Evolutionary conservation across 2,888 invertebrate genomes (phyloP), one percentile per base, ranked within the genome.

Genomic region (Standfussiana lucernea): DNA sequence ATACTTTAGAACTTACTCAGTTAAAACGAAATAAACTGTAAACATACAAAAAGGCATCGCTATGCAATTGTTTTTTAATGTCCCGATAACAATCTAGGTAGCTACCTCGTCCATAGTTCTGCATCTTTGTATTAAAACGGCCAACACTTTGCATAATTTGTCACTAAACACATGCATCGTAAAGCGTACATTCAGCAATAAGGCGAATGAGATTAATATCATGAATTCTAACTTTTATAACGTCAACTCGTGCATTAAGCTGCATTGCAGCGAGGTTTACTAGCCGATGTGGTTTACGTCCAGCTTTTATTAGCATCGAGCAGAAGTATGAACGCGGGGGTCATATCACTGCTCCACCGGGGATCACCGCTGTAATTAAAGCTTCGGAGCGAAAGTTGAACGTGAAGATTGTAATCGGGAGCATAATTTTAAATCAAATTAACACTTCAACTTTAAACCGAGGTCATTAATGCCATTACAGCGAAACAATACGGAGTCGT

Each of bases 391-490:
- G 92, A 95, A 95, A 96, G 94, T 95, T 95, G 94, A 93, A 94
- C 94, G 93, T 92, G 93, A 92, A 94, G 96, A 96, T 96, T 92
- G 92, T 95, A 94, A 96, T 96, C 96, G 91, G 89, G 92, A 91
- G 92, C 94, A 95, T 96, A 96, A 96, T 96, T 96, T 96, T 95
- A 96, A 96, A 96, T 96, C 95, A 96, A 96, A 96, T 96, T 96
- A 96, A 96, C 96, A 96, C 96, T 96, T 96, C 96, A 95, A 96
- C 95, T 96, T 96, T 95, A 94, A 96, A 95, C 95, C 95, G 95
- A 94, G 96, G 96, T 95, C 96, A 95, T 96, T 96, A 95, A 95
- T 95, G 95, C 93, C 94, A 95, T 96, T 95, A 96, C 93, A 92
- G 91, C 95, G 95, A 95, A 95, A 96, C 96, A 96, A 96, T 96